Percentiles rank a stretch among this genome's conserved stretches.
Evolutionary conservation across 2,797 vertebrate genomes (phyloP).

Genomic region (Hemitrygon akajei): DNA sequence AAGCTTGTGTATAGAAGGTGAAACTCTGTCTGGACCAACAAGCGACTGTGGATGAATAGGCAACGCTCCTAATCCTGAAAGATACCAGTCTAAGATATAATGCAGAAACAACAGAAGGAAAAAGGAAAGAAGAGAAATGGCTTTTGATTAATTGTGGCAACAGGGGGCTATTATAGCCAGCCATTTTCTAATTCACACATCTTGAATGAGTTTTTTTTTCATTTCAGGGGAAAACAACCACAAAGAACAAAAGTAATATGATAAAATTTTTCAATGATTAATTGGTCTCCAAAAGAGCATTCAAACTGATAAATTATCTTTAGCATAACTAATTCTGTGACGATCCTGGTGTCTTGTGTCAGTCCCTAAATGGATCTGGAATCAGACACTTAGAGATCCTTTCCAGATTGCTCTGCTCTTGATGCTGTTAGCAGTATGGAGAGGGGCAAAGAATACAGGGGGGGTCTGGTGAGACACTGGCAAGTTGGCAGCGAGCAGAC

Average conservation of each 20-base stretch:
- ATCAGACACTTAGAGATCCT: no score
- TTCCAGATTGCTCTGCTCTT: no score
- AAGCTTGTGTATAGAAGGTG: conserved; percentile 87
- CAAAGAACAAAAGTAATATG: background rate
- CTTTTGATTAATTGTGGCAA: conserved; percentile 25
- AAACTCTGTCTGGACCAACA: conserved; percentile 61
- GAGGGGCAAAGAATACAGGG: no score
- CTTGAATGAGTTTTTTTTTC: background rate
- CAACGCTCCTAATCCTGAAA: conserved; percentile 72
- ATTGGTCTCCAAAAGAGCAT: background rate
- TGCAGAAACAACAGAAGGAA: conserved; percentile 46
- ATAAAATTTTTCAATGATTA: background rate
- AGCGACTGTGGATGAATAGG: conserved; percentile 70
- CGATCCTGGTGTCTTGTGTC: background rate
- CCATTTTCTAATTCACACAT: conserved; percentile 26
- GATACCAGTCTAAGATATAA: conserved; percentile 58
- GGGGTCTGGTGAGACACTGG: no score
- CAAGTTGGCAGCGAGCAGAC: no score
- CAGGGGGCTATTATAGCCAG: background rate
- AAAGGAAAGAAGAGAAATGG: conserved; percentile 43
- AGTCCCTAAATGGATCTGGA: no score
- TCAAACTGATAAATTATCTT: background rate
- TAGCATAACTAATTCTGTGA: background rate
- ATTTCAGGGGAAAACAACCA: background rate
- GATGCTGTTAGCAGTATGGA: no score